Percentiles rank a stretch among this genome's conserved stretches.
These are phyloP conservation scores for Thamnaconus septentrionalis DNA, from an alignment of 2,113 vertebrate genomes.

Conservation along the genomic window DNA sequence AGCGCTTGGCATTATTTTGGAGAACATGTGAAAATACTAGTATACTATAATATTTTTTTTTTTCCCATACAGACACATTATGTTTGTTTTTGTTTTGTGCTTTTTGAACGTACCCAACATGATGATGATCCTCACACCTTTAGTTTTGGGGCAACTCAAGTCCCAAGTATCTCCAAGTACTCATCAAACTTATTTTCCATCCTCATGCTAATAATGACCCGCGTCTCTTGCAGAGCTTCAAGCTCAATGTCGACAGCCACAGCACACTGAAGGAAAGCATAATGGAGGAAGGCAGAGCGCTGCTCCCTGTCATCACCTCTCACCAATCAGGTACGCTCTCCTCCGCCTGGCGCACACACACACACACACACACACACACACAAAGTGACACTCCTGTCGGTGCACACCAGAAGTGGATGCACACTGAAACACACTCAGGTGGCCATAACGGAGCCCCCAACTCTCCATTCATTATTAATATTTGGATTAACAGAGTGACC, in stretches of 20 bases:
- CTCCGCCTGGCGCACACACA: slow-evolving; percentile 37
- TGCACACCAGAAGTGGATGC: no score
- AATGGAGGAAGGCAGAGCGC: slow-evolving; percentile 88
- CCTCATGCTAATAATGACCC: neutral
- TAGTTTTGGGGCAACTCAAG: no score
- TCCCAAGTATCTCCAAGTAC: no score
- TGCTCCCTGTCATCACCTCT: slow-evolving; percentile 90
- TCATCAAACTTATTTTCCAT: neutral
- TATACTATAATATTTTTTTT: no score
- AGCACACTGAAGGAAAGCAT: slow-evolving; percentile 90
- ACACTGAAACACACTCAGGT: slow-evolving; percentile 71
- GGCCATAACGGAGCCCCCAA: slow-evolving; percentile 76
- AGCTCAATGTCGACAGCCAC: slow-evolving; percentile 91
- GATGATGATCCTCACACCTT: no score
- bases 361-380: slow-evolving; percentile 30
- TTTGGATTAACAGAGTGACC: slow-evolving; percentile 99
- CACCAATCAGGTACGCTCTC: slow-evolving; percentile 89
- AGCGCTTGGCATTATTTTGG: no score
- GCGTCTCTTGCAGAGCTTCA: slow-evolving; percentile 84
- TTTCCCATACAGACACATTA: no score
- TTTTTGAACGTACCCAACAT: no score
- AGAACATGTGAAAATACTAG: no score
- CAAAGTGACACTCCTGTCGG: neutral
- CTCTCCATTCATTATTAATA: slow-evolving; percentile 95
- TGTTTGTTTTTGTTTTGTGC: no score